phyloP scores from a whole-genome alignment of 2,888 invertebrate species.

The Megaustenia siamemsis region DNA sequence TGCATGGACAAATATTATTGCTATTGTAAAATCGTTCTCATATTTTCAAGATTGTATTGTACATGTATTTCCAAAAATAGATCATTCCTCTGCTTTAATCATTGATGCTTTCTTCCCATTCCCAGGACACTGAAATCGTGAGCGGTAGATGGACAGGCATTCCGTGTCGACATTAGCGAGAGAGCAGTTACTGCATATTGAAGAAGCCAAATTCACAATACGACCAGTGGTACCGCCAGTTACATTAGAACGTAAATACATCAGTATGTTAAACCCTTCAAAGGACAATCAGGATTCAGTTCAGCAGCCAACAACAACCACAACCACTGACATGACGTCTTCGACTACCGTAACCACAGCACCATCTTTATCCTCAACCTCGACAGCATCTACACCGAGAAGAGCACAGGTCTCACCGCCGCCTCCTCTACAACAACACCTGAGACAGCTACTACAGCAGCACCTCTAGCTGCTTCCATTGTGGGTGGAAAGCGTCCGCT shows the following conservation, averaged over 20 bases:
- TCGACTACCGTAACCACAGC: background rate
- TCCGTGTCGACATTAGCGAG: slow-evolving; percentile 62
- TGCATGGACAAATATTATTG: too few species aligned
- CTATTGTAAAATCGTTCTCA: too few species aligned
- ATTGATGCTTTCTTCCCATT: background rate
- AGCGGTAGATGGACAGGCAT: slow-evolving; percentile 56
- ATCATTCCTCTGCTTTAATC: too few species aligned
- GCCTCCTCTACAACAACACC: slow-evolving; percentile 59
- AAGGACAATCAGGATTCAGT: slow-evolving; percentile 35
- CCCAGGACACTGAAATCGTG: slow-evolving; percentile 25
- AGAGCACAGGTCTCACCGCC: slow-evolving; percentile 46
- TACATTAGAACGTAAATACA: slow-evolving; percentile 68
- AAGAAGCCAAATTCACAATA: slow-evolving; percentile 66
- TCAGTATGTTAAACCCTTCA: slow-evolving; percentile 67
- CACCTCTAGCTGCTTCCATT: slow-evolving; percentile 62
- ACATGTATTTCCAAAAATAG: too few species aligned
- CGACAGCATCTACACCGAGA: slow-evolving; percentile 58
- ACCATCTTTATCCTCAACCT: slow-evolving; percentile 9
- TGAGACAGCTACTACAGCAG: background rate
- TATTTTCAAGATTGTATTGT: too few species aligned
- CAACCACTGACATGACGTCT: slow-evolving; percentile 27
- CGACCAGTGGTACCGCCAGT: slow-evolving; percentile 68
- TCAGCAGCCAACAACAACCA: slow-evolving; percentile 8
- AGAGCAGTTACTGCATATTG: slow-evolving; percentile 63
- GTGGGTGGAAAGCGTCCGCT: slow-evolving; percentile 70